Base-by-base conservation (phyloP, 2,113 vertebrate species). In the Oceanites oceanicus region DNA sequence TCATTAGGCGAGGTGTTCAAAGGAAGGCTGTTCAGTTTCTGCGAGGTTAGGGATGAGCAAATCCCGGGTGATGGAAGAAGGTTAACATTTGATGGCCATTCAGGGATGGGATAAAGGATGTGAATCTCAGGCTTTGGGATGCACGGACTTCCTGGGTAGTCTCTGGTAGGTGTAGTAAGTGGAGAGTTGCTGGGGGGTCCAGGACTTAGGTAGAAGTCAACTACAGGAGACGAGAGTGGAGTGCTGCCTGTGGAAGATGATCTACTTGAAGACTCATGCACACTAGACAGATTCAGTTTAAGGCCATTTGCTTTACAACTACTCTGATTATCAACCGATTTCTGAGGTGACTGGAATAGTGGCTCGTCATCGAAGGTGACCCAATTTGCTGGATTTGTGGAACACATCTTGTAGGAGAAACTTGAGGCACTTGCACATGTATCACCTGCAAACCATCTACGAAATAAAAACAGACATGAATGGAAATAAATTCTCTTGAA, bases 361-460 rank as follows among this genome's bases (percentile, higher is more conserved):
- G 98, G 96, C 81, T 99, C 99, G 1, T 99, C 99, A 67, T 99
- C 99, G 74, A 99, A 99, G 11, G 99, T 99, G 93, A 99, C 99
- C 99, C 99, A 99, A 83, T 98, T 99, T 76, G 98, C 98, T 93
- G 99, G 98, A 96, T 99, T 99, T 44, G 98, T 98, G 74, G 99
- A 99, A 87, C 98, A 99, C 99, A 99, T 99, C 95, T 97, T 97
- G 66, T 40, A 42, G 44, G 38, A 89, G 50, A 74, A 94, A 67
- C 47, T 66, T n/a, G 62, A 93, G 73, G 74, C 77, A 90, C 91
- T 85, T 70, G 36, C 47, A 80, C 84, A 68, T 1, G 1, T 88
- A 85, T 94, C 71, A 94, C 87, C 36, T 21, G 1, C 36, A 79
- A 87, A 87, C 75, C 92, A 94, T 91, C 98, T 98, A 63, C 9